Percentiles rank a stretch among this genome's conserved stretches.
These are phyloP conservation scores for Melinopterus prodromus DNA, from an alignment of 2,888 invertebrate species.

Conservation along the genomic window DNA sequence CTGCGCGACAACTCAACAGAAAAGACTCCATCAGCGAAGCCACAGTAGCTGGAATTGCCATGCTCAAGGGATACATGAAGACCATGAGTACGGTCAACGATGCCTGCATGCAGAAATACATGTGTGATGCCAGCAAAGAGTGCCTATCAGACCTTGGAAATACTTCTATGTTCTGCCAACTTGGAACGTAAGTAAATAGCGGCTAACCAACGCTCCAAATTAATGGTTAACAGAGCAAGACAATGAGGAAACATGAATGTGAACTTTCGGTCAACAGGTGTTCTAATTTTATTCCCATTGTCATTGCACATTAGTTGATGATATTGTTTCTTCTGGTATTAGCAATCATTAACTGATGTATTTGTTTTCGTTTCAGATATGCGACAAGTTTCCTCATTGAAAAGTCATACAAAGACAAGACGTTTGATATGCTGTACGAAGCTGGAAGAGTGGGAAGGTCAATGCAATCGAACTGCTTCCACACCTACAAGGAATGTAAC, in stretches of 20 bases:
- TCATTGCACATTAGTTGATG: background rate
- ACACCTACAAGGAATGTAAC: conserved; percentile 87
- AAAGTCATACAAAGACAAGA: conserved; percentile 73
- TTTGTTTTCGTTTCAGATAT: conserved; percentile 67
- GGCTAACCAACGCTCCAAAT: background rate
- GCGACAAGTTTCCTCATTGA: conserved; percentile 87
- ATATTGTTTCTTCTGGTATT: too few relatives aligned
- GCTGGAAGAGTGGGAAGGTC: conserved; percentile 87
- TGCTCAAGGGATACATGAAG: conserved; percentile 89
- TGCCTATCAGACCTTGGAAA: conserved; percentile 83
- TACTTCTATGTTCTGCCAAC: conserved; percentile 88
- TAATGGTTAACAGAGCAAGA: background rate
- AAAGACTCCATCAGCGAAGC: conserved; percentile 92
- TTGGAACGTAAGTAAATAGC: conserved; percentile 84
- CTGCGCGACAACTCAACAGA: conserved; percentile 84
- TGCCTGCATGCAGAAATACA: conserved; percentile 81
- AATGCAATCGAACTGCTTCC: conserved; percentile 81
- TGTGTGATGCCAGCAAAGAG: conserved; percentile 90
- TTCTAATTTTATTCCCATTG: background rate
- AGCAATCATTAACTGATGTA: conserved; percentile 11
- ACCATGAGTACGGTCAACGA: conserved; percentile 76
- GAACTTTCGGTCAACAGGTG: background rate
- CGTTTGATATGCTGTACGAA: conserved; percentile 83
- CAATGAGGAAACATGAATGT: too few relatives aligned
- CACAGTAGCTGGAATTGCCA: conserved; percentile 84